Evolutionary conservation across 2,888 invertebrate genomes (phyloP).

Genomic region (Lamproptera curius): DNA sequence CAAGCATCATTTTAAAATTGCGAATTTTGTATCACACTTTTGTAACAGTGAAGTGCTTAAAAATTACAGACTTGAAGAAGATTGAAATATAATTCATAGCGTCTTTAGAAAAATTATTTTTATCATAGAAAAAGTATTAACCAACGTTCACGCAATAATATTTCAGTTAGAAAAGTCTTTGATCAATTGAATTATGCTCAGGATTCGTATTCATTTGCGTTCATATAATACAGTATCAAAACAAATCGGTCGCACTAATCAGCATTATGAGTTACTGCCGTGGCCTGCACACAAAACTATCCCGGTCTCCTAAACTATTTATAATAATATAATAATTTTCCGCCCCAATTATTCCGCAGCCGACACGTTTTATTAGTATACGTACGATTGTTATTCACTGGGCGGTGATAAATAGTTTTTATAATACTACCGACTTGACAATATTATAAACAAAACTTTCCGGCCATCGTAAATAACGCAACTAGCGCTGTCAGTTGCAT

Average conservation of each 20-base stretch:
- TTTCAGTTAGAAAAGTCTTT: too few species aligned
- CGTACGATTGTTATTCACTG: constrained; percentile 68
- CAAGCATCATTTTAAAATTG: too few species aligned
- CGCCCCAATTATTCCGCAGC: constrained; percentile 69
- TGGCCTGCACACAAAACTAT: constrained; percentile 68
- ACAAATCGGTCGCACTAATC: constrained; percentile 29
- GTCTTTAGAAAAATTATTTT: too few species aligned
- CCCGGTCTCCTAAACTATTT: constrained; percentile 69
- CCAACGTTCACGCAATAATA: too few species aligned
- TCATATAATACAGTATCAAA: constrained; percentile 70
- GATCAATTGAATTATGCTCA: too few species aligned
- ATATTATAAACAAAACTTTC: constrained; percentile 56
- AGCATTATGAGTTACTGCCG: constrained; percentile 68
- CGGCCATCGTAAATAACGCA: constrained; percentile 42
- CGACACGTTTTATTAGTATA: constrained; percentile 72
- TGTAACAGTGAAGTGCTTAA: too few species aligned
- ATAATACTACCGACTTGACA: constrained; percentile 48
- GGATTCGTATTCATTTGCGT: too few species aligned
- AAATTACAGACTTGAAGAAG: too few species aligned
- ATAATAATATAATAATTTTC: constrained; percentile 75
- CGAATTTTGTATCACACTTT: too few species aligned
- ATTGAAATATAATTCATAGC: too few species aligned
- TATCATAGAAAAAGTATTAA: too few species aligned
- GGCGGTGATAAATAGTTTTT: constrained; percentile 56
- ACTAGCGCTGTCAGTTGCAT: constrained; percentile 41